Conservation (phyloP, 1,140 invertebrate species). For the Pemphigus obesinymphae region DNA sequence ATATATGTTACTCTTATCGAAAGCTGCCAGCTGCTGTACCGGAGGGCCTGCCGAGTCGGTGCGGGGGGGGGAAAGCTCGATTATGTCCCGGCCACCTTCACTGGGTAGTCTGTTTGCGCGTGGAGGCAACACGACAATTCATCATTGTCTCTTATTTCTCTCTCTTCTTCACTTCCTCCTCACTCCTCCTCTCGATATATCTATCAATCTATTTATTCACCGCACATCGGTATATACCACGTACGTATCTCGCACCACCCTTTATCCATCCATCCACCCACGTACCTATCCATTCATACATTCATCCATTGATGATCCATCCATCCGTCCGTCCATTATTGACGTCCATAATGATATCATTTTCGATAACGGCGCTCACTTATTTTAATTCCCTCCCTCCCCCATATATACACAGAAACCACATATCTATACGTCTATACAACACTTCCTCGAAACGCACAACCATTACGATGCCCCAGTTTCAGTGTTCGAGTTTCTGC, state of each 20-base stretch:
- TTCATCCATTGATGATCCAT: neutral
- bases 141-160: slow-evolving; percentile 15
- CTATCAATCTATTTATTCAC: neutral
- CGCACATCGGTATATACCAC: neutral
- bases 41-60: neutral
- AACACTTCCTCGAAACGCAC: too few relatives aligned
- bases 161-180: neutral
- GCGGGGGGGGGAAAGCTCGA: neutral
- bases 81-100: neutral
- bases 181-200: neutral
- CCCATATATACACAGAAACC: too few relatives aligned
- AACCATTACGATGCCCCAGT: too few relatives aligned
- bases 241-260: neutral
- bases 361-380: too few relatives aligned
- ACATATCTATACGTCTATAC: too few relatives aligned
- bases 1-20: slow-evolving; percentile 18
- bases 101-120: neutral
- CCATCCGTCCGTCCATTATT: neutral
- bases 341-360: neutral
- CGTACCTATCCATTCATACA: neutral
- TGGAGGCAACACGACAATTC: neutral
- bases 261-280: neutral
- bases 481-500: too few relatives aligned
- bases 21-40: slow-evolving; percentile 5
- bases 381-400: too few relatives aligned